Conservation (phyloP, 2,113 vertebrate genomes). For the Colaptes auratus region DNA sequence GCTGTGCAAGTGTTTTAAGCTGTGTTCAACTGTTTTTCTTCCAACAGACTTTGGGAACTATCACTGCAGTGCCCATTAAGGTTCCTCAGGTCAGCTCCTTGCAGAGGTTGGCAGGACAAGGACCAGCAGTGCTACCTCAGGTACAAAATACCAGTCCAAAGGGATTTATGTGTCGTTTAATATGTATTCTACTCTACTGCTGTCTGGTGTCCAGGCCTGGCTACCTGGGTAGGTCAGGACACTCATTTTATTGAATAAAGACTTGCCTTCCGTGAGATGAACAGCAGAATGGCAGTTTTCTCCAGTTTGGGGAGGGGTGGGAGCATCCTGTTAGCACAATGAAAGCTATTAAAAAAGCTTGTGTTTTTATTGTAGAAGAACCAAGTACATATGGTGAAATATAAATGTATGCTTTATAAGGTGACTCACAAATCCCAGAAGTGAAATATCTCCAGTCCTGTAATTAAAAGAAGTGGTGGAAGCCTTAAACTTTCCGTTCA, state of each 20-base stretch:
- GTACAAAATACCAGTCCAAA: slow-evolving; percentile 68
- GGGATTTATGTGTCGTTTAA: not conserved
- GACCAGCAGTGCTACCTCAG: slow-evolving; percentile 97
- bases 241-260: not conserved
- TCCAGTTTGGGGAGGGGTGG: not conserved
- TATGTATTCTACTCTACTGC: not conserved
- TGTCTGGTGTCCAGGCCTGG: not conserved
- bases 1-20: slow-evolving; percentile 17
- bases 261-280: not conserved
- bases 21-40: slow-evolving; percentile 59
- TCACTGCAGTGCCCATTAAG: slow-evolving; percentile 92
- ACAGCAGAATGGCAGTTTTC: not conserved
- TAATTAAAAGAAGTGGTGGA: not conserved
- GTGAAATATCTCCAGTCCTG: not conserved
- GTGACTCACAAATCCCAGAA: not conserved
- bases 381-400: not conserved
- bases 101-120: slow-evolving; percentile 95
- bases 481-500: not conserved
- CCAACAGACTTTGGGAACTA: slow-evolving; percentile 88
- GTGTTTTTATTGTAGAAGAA: not conserved
- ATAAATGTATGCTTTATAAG: not conserved
- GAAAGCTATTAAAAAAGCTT: not conserved
- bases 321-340: not conserved
- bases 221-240: not conserved
- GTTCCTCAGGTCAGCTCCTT: slow-evolving; percentile 98